Percentiles rank a stretch among this genome's conserved stretches.
These are phyloP conservation scores for Allophyes oxyacanthae DNA, from an alignment of 2,888 invertebrate genomes.

Conservation along the genomic window DNA sequence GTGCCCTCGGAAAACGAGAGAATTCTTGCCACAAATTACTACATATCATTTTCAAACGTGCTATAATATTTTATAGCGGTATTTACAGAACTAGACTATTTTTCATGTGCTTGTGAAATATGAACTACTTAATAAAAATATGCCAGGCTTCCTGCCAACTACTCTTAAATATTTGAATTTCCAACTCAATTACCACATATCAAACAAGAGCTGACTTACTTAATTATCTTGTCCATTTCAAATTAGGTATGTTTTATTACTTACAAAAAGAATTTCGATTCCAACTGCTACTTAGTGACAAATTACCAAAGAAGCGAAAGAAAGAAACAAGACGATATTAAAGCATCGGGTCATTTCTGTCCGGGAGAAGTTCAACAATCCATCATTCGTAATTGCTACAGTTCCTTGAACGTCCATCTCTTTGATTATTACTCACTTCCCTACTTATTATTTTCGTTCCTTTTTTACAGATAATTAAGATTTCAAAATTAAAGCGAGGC, in stretches of 20 bases:
- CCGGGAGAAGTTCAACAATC: constrained; percentile 77
- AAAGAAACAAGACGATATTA: constrained; percentile 81
- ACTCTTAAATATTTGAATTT: constrained; percentile 6
- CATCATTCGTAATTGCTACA: constrained; percentile 83
- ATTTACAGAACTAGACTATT: constrained; percentile 36
- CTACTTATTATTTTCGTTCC: constrained; percentile 32
- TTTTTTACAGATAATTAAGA: constrained; percentile 33
- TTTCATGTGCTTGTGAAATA: constrained; percentile 30
- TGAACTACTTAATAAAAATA: constrained; percentile 20
- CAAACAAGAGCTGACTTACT: constrained; percentile 1
- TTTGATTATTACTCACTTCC: constrained; percentile 73
- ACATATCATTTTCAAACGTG: constrained; percentile 46
- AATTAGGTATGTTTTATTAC: too few relatives aligned
- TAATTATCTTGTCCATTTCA: too few relatives aligned
- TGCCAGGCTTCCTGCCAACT: constrained; percentile 9
- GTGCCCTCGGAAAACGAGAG: constrained; percentile 27
- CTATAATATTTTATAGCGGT: constrained; percentile 32
- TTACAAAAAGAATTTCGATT: too few relatives aligned
- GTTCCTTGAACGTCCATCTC: constrained; percentile 74
- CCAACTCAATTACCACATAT: neutral
- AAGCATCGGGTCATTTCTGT: constrained; percentile 77
- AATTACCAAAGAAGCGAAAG: constrained; percentile 72
- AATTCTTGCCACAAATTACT: constrained; percentile 47
- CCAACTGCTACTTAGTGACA: constrained; percentile 66
- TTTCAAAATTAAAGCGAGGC: constrained; percentile 10